Percentiles rank a stretch among this genome's conserved stretches.
Evolutionary conservation across 2,113 vertebrate genomes (phyloP).

Genomic region (Calypte anna): DNA sequence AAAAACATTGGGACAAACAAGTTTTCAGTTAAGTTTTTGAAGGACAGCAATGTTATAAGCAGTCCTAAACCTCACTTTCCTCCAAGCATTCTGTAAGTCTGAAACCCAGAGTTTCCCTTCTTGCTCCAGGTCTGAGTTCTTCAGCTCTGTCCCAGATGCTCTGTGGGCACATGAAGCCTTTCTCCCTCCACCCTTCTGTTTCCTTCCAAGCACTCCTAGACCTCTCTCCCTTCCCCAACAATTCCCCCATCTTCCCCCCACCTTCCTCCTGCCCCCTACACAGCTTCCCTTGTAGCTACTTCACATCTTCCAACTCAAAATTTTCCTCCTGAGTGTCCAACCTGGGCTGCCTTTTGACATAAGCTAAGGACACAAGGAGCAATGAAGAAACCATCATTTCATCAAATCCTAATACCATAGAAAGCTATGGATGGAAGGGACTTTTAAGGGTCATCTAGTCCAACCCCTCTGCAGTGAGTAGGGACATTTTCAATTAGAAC

Average conservation of each 20-base stretch:
- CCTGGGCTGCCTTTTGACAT: neutral
- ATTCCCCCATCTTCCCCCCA: neutral
- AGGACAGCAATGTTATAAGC: neutral
- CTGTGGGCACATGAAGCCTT: neutral
- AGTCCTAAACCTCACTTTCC: neutral
- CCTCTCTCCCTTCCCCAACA: neutral
- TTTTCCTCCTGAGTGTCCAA: neutral
- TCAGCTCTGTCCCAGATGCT: neutral
- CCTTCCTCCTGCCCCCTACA: neutral
- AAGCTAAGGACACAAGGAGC: neutral
- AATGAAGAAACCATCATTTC: neutral
- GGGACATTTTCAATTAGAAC: neutral
- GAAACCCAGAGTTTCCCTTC: neutral
- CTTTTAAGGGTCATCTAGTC: neutral
- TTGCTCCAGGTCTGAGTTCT: neutral
- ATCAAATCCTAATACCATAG: neutral
- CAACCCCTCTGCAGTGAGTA: neutral
- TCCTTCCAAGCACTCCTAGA: neutral
- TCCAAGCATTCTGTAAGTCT: neutral
- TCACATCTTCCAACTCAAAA: neutral
- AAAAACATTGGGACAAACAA: neutral
- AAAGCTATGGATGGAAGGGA: neutral
- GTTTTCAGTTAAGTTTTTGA: neutral
- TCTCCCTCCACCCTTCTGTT: no score
- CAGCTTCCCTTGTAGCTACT: neutral